Percentiles rank a stretch among this genome's conserved stretches.
Evolutionary conservation across 2,797 vertebrate genomes (phyloP).

Genomic region (Chelon auratus): DNA sequence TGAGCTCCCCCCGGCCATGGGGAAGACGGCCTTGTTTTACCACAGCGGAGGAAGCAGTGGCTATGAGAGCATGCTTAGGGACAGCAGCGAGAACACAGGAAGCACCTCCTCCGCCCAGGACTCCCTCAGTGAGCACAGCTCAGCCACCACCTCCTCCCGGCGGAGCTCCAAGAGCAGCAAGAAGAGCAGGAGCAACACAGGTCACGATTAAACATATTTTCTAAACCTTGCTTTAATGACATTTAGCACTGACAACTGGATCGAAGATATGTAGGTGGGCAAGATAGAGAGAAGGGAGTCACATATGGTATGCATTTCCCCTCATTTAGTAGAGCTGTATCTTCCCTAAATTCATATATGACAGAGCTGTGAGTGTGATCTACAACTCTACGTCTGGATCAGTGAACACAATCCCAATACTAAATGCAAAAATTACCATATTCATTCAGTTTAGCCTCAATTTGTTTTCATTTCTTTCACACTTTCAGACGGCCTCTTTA

Average conservation of each 20-base stretch:
- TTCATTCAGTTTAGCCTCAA: background rate
- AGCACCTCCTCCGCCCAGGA: constrained; percentile 95
- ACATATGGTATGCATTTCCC: background rate
- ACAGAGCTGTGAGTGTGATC: background rate
- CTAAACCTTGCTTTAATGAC: background rate
- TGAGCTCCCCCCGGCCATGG: constrained; percentile 97
- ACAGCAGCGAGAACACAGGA: constrained; percentile 96
- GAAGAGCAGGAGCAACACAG: constrained; percentile 93
- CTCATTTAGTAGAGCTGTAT: background rate
- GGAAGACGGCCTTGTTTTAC: constrained; percentile 96
- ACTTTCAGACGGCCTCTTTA: background rate
- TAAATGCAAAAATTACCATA: background rate
- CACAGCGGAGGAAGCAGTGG: constrained; percentile 98
- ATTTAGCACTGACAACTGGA: no score
- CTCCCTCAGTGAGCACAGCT: constrained; percentile 96
- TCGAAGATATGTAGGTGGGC: no score
- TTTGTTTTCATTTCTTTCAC: background rate
- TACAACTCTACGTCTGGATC: background rate
- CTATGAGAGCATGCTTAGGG: constrained; percentile 98
- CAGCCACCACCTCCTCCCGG: constrained; percentile 88
- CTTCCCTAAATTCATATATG: background rate
- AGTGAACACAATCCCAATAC: background rate
- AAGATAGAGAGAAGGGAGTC: background rate
- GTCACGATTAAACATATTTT: constrained; percentile 70
- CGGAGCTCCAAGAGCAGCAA: constrained; percentile 93